phyloP scores from a whole-genome alignment of 2,888 invertebrate genomes.

The Thymelicus lineola region DNA sequence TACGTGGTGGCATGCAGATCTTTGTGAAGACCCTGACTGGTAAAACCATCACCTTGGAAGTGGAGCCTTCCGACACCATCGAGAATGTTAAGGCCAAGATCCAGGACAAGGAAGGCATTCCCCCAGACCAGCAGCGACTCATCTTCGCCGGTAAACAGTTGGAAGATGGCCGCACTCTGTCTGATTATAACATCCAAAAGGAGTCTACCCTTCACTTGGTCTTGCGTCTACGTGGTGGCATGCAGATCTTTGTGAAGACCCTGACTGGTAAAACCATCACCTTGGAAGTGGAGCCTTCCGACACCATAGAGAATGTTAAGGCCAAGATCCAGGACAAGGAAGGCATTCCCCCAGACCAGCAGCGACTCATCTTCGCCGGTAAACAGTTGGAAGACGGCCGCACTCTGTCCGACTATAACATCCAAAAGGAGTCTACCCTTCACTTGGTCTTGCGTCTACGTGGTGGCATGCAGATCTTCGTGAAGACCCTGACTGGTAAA shows the following conservation, averaged over 20 bases:
- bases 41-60: slow-evolving; percentile 55
- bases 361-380: slow-evolving; percentile 45
- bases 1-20: slow-evolving; percentile 59
- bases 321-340: slow-evolving; percentile 74
- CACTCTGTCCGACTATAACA: slow-evolving; percentile 58
- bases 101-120: slow-evolving; percentile 53
- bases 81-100: slow-evolving; percentile 60
- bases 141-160: slow-evolving; percentile 60
- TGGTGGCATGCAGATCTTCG: slow-evolving; percentile 50
- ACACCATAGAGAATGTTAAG: slow-evolving; percentile 73
- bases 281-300: slow-evolving; percentile 62
- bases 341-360: slow-evolving; percentile 78
- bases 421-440: slow-evolving; percentile 61
- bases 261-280: slow-evolving; percentile 60
- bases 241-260: slow-evolving; percentile 63
- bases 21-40: slow-evolving; percentile 63
- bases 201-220: slow-evolving; percentile 60
- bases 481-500: slow-evolving; percentile 22
- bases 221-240: slow-evolving; percentile 58
- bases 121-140: slow-evolving; percentile 56
- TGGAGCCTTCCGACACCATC: slow-evolving; percentile 58
- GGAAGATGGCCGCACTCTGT: slow-evolving; percentile 63
- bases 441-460: slow-evolving; percentile 57
- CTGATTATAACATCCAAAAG: slow-evolving; percentile 62
- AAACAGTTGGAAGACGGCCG: slow-evolving; percentile 65